These are phyloP conservation scores for Plusia festucae DNA, from an alignment of 2,888 invertebrate genomes.

Conservation along the genomic window DNA sequence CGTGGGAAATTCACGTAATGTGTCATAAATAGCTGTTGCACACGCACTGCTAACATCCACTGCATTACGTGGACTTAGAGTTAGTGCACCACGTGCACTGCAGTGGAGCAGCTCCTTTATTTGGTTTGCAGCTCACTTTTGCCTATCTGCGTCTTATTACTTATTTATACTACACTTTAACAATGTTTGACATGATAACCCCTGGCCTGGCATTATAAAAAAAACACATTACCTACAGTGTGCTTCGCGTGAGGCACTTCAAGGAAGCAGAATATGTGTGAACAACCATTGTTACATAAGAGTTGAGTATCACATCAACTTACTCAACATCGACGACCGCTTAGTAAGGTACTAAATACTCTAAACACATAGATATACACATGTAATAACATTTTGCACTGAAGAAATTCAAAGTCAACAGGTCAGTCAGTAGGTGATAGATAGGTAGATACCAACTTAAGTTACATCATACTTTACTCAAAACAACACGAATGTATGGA, in stretches of 20 bases:
- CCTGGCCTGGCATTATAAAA: constrained; percentile 18
- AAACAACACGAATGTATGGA: too few relatives aligned
- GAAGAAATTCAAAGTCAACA: not conserved
- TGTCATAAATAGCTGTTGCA: too few relatives aligned
- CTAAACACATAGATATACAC: not conserved
- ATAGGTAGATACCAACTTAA: too few relatives aligned
- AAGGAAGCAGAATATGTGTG: constrained; percentile 15
- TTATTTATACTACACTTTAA: too few relatives aligned
- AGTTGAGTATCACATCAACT: constrained; percentile 22
- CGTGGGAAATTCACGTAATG: too few relatives aligned
- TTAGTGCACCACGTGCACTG: too few relatives aligned
- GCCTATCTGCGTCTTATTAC: not conserved
- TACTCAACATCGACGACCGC: constrained; percentile 7
- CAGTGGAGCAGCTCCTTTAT: too few relatives aligned
- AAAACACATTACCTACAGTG: constrained; percentile 9
- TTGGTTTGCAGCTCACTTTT: too few relatives aligned
- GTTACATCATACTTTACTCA: too few relatives aligned
- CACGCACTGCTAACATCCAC: too few relatives aligned
- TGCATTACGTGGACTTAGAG: too few relatives aligned
- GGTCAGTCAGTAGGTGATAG: not conserved
- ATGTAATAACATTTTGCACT: constrained; percentile 1
- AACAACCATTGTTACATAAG: constrained; percentile 35
- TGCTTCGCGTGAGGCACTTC: constrained; percentile 26
- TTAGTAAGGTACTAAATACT: constrained; percentile 7
- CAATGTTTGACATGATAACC: too few relatives aligned